phyloP scores from a whole-genome alignment of 2,113 vertebrate species.

The Alligator mississippiensis region DNA sequence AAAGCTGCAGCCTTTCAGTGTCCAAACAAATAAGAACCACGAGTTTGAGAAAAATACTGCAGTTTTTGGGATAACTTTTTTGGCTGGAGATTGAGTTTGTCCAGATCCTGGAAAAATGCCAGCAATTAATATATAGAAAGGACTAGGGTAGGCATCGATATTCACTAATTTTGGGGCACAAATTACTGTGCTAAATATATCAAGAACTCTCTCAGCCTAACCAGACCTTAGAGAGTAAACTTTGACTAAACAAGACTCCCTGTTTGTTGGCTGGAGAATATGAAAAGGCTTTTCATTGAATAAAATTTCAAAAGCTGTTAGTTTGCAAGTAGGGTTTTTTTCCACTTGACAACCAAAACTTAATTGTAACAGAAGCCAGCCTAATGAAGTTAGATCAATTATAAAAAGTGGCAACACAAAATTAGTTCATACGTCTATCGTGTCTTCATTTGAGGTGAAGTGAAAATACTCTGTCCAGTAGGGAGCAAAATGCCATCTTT shows the following conservation, averaged over 20 bases:
- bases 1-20: background rate
- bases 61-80: background rate
- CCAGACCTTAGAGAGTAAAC: background rate
- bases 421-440: background rate
- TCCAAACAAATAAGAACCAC: background rate
- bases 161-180: background rate
- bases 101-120: background rate
- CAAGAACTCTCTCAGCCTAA: background rate
- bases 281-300: background rate
- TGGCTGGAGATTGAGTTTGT: background rate
- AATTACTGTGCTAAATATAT: background rate
- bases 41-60: background rate
- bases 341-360: background rate
- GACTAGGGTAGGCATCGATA: constrained; percentile 8
- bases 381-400: background rate
- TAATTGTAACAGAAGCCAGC: background rate
- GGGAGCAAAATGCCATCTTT: background rate
- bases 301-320: background rate
- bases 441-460: background rate
- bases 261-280: background rate
- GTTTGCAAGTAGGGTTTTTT: background rate
- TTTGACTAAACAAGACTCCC: background rate
- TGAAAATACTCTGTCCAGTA: background rate
- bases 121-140: background rate
- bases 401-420: background rate